A percentile compares a stretch with the other conserved stretches of the same genome.
These are phyloP conservation scores for Stictocephala bisonia DNA, from an alignment of 2,888 invertebrate species.

Conservation along the genomic window DNA sequence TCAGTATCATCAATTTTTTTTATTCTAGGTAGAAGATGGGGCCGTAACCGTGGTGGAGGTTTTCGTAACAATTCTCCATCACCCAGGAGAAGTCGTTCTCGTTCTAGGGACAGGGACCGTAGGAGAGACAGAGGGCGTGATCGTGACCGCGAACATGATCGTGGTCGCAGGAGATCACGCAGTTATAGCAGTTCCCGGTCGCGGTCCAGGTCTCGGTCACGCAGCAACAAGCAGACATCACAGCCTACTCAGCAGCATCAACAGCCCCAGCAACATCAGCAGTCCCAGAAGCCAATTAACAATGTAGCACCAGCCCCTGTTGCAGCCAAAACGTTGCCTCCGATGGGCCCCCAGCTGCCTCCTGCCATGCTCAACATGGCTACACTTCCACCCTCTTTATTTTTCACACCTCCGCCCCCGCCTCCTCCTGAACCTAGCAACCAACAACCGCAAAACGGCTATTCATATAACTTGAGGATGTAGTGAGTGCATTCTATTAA, in stretches of 20 bases:
- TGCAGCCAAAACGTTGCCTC: not conserved
- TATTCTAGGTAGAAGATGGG: slow-evolving; percentile 1
- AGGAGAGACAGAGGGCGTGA: slow-evolving; percentile 33
- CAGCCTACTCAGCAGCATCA: not conserved
- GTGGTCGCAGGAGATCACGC: not conserved
- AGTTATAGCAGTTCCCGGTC: slow-evolving; percentile 31
- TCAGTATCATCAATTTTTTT: no score
- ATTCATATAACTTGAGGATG: not conserved
- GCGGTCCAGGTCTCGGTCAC: slow-evolving; percentile 1
- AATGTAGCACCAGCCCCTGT: not conserved
- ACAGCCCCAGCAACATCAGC: slow-evolving; percentile 13
- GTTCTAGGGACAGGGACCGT: not conserved
- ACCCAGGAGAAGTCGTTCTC: slow-evolving; percentile 4
- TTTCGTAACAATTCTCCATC: slow-evolving; percentile 35
- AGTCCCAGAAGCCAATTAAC: not conserved
- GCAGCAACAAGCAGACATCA: not conserved
- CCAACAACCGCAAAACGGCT: slow-evolving; percentile 18
- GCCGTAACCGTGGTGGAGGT: not conserved
- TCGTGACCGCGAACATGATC: not conserved
- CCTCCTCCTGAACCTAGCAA: slow-evolving; percentile 36
- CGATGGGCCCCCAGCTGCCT: slow-evolving; percentile 34
- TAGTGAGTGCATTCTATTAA: no score
- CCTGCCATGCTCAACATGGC: slow-evolving; percentile 26
- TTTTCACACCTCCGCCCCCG: slow-evolving; percentile 40
- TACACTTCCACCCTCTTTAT: slow-evolving; percentile 25